These are phyloP conservation scores for Eutolmus rufibarbis DNA, from an alignment of 2,888 invertebrate species.

Conservation along the genomic window DNA sequence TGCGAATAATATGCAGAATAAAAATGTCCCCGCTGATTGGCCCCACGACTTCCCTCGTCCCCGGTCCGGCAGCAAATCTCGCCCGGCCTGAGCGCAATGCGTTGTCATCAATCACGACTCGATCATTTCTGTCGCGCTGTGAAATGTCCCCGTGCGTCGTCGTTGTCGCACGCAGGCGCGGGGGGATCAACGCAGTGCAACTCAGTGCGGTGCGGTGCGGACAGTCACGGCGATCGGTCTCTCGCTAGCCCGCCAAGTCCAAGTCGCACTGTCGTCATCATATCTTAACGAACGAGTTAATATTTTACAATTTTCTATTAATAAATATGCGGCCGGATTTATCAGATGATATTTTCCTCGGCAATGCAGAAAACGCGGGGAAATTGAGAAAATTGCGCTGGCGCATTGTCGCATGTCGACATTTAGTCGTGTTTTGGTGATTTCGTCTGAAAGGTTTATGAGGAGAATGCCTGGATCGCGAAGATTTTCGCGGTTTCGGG, in stretches of 20 bases:
- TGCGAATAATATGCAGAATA: constrained; percentile 26
- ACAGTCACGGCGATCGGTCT: not conserved
- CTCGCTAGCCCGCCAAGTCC: not conserved
- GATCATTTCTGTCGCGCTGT: constrained; percentile 13
- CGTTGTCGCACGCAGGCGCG: not conserved
- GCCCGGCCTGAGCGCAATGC: not conserved
- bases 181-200: not conserved
- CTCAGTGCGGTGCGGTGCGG: not conserved
- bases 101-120: constrained; percentile 38
- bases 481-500: not conserved
- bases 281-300: constrained; percentile 60
- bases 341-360: constrained; percentile 16
- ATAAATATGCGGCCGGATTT: constrained; percentile 55
- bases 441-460: not conserved
- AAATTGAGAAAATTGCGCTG: constrained; percentile 11
- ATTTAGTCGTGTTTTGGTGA: not conserved
- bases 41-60: not conserved
- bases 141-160: constrained; percentile 12
- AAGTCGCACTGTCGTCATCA: constrained; percentile 52
- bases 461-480: not conserved
- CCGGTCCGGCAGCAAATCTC: not conserved
- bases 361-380: not conserved
- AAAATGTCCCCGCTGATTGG: not conserved
- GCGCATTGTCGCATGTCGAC: not conserved
- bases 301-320: constrained; percentile 64